phyloP scores from a whole-genome alignment of 2,888 invertebrate species.

The Cenopis cana region DNA sequence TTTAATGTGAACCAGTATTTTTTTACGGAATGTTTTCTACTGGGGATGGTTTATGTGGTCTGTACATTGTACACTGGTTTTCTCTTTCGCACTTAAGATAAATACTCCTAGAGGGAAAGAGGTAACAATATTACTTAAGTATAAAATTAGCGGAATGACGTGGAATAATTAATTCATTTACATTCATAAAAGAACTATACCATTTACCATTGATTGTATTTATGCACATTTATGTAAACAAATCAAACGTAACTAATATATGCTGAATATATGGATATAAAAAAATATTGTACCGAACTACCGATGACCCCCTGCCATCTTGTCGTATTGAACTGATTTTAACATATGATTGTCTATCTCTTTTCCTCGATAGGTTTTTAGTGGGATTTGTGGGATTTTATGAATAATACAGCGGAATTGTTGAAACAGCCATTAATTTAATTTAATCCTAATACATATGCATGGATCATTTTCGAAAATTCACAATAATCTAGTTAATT shows the following conservation, averaged over 20 bases:
- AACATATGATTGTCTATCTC: constrained; percentile 59
- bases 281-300: background rate
- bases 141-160: background rate
- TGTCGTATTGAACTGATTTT: constrained; percentile 41
- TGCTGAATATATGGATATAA: background rate
- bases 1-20: background rate
- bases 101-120: constrained; percentile 15
- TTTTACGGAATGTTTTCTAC: background rate
- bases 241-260: background rate
- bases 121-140: constrained; percentile 15
- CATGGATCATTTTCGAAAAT: background rate
- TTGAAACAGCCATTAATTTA: background rate
- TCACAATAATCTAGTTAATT: background rate
- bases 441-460: background rate
- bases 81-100: constrained; percentile 25
- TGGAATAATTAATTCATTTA: background rate
- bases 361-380: constrained; percentile 47
- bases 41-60: background rate
- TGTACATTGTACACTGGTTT: background rate
- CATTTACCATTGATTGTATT: background rate
- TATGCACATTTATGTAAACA: background rate
- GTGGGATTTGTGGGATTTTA: background rate
- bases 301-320: constrained; percentile 32
- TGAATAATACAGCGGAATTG: background rate
- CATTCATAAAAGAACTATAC: background rate